These are phyloP conservation scores for Erebia epiphron DNA, from an alignment of 2,888 invertebrate species.

Conservation along the genomic window DNA sequence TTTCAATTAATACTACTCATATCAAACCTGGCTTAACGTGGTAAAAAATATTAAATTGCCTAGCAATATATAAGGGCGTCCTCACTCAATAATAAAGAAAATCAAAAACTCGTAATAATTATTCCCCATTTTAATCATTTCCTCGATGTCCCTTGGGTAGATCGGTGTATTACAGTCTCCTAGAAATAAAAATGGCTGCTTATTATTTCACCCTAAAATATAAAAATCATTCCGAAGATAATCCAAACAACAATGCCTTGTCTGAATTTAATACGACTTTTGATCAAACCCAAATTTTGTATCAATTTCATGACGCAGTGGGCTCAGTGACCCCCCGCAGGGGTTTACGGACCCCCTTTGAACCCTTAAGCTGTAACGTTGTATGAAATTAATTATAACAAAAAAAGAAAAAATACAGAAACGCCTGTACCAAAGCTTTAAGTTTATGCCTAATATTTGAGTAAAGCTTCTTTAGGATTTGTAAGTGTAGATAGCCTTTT, in stretches of 20 bases:
- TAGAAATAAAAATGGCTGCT: neutral
- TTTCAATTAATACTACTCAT: too few species aligned
- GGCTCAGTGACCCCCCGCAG: conserved; percentile 67
- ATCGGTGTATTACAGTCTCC: neutral
- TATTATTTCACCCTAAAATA: conserved; percentile 19
- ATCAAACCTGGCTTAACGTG: too few species aligned
- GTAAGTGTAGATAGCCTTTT: too few species aligned
- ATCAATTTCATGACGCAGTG: conserved; percentile 73
- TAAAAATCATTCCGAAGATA: conserved; percentile 34
- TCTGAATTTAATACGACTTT: conserved; percentile 56
- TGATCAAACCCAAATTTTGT: conserved; percentile 68
- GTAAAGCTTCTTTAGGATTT: too few species aligned
- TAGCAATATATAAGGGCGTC: too few species aligned
- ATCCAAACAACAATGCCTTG: conserved; percentile 47
- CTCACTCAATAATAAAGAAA: neutral
- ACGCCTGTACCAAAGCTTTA: neutral
- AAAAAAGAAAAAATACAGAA: conserved; percentile 2
- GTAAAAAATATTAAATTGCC: too few species aligned
- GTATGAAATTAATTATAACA: conserved; percentile 25
- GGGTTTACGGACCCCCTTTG: conserved; percentile 53
- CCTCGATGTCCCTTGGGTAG: neutral
- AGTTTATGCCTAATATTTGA: conserved; percentile 11
- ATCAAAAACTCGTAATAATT: neutral
- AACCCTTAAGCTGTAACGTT: conserved; percentile 44
- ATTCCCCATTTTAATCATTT: neutral